Evolutionary conservation across 1,140 invertebrate species (phyloP).

Genomic region (Brachionus manjavacas): DNA sequence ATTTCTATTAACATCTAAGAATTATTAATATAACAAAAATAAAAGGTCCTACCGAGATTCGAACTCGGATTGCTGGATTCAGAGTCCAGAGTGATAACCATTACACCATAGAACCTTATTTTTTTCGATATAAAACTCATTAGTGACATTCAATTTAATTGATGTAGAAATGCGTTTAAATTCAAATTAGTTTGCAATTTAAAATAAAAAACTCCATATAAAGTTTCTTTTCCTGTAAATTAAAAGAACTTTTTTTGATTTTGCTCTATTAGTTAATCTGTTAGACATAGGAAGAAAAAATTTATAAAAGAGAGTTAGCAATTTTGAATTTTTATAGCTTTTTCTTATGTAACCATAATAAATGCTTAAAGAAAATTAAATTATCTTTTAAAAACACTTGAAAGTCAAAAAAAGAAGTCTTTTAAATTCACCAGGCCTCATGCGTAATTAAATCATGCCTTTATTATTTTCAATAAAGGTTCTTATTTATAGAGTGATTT

Average conservation of each 20-base stretch:
- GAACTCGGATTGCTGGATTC: constrained; percentile 44
- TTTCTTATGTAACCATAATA: not conserved
- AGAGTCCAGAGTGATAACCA: constrained; percentile 44
- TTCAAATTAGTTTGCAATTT: too few species aligned
- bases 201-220: too few species aligned
- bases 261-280: not conserved
- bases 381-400: not conserved
- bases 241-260: not conserved
- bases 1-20: not conserved
- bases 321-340: not conserved
- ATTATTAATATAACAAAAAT: not conserved
- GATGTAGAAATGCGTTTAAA: too few species aligned
- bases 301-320: not conserved
- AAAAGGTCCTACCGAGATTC: constrained; percentile 41
- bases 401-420: not conserved
- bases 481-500: not conserved
- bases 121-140: not conserved
- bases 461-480: not conserved
- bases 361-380: not conserved
- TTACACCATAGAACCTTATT: constrained; percentile 43
- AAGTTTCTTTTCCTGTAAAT: too few species aligned
- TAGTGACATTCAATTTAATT: too few species aligned
- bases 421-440: not conserved
- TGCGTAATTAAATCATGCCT: not conserved
- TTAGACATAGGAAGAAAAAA: not conserved